Conservation (phyloP, 2,113 vertebrate genomes). For the Dermatemys mawii region DNA sequence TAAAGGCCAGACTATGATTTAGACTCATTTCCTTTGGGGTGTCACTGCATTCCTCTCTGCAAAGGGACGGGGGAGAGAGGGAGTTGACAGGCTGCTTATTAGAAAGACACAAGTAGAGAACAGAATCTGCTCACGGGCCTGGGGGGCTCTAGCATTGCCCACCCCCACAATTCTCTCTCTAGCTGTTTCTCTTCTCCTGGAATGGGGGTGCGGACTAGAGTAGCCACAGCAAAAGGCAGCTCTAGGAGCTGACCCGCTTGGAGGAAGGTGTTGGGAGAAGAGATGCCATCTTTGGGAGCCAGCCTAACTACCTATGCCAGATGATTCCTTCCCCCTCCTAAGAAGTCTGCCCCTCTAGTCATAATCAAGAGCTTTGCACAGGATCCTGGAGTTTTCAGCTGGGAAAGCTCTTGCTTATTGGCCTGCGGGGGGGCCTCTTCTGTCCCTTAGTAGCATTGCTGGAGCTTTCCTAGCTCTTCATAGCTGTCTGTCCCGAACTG, state of each 20-base stretch:
- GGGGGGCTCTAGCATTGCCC: not conserved
- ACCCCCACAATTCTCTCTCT: not conserved
- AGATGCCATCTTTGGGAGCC: not conserved
- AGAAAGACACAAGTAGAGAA: not conserved
- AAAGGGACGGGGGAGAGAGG: not conserved
- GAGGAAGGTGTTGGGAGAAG: not conserved
- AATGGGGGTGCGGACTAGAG: not conserved
- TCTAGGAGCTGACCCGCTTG: accelerated
- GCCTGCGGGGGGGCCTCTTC: not conserved
- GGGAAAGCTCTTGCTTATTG: not conserved
- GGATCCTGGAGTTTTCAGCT: not conserved
- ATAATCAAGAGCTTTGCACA: conserved; percentile 6
- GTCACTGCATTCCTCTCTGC: not conserved
- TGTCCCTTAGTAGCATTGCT: not conserved
- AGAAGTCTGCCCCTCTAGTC: not conserved
- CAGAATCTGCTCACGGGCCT: accelerated
- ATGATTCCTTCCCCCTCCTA: not conserved
- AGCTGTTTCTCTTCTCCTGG: not conserved
- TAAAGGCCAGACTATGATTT: accelerated
- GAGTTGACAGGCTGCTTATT: not conserved
- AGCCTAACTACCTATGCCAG: accelerated
- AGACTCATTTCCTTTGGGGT: not conserved
- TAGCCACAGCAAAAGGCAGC: accelerated
- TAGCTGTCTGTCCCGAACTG: conserved; percentile 25
- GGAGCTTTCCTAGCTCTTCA: not conserved